Base-by-base conservation (phyloP, 2,888 invertebrate genomes). In the Physocephala rufipes region DNA sequence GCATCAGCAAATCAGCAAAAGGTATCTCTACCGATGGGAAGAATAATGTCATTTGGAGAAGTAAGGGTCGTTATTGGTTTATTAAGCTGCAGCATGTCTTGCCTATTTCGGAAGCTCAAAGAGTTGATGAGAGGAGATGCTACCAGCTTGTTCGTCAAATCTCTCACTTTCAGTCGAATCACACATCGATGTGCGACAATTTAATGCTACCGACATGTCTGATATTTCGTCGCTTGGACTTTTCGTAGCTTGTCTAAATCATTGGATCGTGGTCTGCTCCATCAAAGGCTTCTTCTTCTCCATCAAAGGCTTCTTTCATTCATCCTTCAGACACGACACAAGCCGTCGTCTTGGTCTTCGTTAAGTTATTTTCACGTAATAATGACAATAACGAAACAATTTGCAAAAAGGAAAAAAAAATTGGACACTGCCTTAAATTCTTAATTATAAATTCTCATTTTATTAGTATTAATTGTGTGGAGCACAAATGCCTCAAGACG, bases 381-480 rank as follows among this genome's bases (percentile, higher is more conserved):
- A 36, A 36, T 36, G 36, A 36, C 36, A 36, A 36, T 9, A 36
- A 36, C 36, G 36, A 36, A 36, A n/a, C n/a, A n/a, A 36, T 36
- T 36, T 36, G 9, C 36, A 36, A 36, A 36, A 36, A 36, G 21
- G 15, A 53, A n/a, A n/a, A n/a, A n/a, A n/a, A n/a, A n/a, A n/a
- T n/a, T n/a, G n/a, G n/a, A n/a, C 21, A 53, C 4, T 21, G 21
- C 19, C 53, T 53, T 53, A 53, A 53, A 53, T 21, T 21, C 21
- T 53, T 53, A 19, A 53, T 53, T 53, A 53, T 21, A 49, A 53
- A 53, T 53, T 15, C 21, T 21, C 53, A 21, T 53, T 21, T 53
- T 53, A 30, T 49, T 53, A 19, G 16, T 13, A 19, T 15, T 45
- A 21, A 53, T 69, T 43, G 51, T 68, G 62, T 36, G 36, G 36